phyloP scores from a whole-genome alignment of 1,140 invertebrate genomes.

The Drosophila triauraria region DNA sequence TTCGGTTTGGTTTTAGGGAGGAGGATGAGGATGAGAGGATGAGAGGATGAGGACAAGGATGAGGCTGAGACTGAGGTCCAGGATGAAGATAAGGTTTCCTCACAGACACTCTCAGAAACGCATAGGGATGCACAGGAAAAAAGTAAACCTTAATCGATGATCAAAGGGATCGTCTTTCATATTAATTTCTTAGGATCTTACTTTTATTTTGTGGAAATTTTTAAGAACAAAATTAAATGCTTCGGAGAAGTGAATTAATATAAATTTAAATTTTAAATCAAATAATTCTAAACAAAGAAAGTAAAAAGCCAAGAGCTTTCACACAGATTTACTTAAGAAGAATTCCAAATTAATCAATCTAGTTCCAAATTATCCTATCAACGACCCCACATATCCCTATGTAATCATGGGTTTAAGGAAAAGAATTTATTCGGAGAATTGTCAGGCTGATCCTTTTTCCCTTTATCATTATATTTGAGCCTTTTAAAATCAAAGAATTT shows the following conservation, averaged over 20 bases:
- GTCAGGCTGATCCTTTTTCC: no score
- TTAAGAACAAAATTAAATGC: background rate
- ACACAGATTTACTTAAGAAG: no score
- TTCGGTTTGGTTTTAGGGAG: constrained; percentile 29
- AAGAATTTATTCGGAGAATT: no score
- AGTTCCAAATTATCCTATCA: no score
- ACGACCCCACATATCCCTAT: no score
- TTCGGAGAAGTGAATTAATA: background rate
- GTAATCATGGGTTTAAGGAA: no score
- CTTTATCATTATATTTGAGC: no score
- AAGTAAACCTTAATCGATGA: background rate
- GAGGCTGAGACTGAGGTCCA: background rate
- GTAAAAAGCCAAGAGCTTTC: no score
- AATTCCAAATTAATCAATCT: no score
- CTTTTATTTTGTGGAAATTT: background rate
- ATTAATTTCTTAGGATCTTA: background rate
- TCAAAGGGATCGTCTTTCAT: background rate
- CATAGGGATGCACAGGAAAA: background rate
- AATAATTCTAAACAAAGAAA: no score
- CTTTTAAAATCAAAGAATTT: no score
- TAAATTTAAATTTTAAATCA: background rate
- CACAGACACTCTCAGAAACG: constrained; percentile 13
- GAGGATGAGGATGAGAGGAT: background rate
- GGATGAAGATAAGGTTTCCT: background rate
- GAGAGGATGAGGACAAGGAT: background rate